phyloP scores from a whole-genome alignment of 2,797 vertebrate genomes.

The Fringilla coelebs region DNA sequence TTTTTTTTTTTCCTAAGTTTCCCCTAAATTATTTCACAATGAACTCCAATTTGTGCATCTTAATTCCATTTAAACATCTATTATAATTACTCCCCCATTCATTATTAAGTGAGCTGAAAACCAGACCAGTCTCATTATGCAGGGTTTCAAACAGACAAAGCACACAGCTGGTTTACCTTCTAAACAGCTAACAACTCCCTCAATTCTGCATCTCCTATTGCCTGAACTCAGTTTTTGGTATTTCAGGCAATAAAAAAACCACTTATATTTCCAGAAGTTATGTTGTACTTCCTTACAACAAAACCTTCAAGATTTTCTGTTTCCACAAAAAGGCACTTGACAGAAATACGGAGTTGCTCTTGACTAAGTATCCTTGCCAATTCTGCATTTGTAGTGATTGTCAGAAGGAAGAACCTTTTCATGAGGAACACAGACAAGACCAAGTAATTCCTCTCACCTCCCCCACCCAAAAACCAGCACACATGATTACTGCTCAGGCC shows the following conservation, averaged over 20 bases:
- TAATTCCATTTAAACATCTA: background rate
- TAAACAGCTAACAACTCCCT: background rate
- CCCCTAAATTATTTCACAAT: background rate
- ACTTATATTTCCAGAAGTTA: background rate
- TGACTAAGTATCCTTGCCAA: background rate
- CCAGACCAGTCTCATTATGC: background rate
- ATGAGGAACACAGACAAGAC: background rate
- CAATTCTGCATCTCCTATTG: background rate
- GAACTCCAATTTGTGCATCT: background rate
- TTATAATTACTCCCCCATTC: background rate
- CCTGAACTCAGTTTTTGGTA: background rate
- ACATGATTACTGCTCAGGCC: background rate
- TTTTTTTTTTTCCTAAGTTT: accelerated
- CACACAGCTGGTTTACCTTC: background rate
- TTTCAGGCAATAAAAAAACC: background rate
- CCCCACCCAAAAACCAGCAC: background rate
- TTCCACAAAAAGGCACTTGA: background rate
- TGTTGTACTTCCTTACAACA: background rate
- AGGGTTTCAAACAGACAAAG: background rate
- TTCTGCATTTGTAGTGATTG: background rate
- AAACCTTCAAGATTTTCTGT: background rate
- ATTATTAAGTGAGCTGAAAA: background rate
- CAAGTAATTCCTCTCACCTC: background rate
- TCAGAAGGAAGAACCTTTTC: background rate
- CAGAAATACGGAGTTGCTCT: background rate